A percentile compares a stretch with the other conserved stretches of the same genome.
These are phyloP conservation scores for Biston betularia DNA, from an alignment of 2,888 invertebrate genomes.

Conservation along the genomic window DNA sequence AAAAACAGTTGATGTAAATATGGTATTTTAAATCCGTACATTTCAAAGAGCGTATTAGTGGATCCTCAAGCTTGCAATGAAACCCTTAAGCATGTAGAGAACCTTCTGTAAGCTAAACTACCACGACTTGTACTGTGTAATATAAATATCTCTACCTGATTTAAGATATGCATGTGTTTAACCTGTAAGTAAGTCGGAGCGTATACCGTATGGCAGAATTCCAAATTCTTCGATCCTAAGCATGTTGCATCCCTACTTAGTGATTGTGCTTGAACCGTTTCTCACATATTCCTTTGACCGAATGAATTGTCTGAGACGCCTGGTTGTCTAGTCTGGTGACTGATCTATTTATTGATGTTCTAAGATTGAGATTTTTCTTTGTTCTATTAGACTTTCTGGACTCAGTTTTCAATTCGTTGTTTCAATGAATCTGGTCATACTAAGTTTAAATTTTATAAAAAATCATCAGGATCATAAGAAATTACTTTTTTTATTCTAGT, in stretches of 20 bases:
- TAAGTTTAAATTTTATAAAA: no score
- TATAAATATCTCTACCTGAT: neutral
- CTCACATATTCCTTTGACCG: slow-evolving; percentile 35
- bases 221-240: slow-evolving; percentile 44
- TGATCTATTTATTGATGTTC: neutral
- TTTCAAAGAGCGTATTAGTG: no score
- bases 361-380: neutral
- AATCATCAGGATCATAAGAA: no score
- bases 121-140: no score
- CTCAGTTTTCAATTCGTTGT: no score
- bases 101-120: no score
- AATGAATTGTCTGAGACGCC: slow-evolving; percentile 8
- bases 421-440: no score
- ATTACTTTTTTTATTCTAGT: no score
- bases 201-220: slow-evolving; percentile 62
- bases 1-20: no score
- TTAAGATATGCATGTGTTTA: slow-evolving; percentile 20
- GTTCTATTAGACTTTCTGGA: neutral
- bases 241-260: slow-evolving; percentile 49
- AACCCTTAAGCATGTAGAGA: no score
- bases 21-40: no score
- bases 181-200: slow-evolving; percentile 31
- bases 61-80: no score
- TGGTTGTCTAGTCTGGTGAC: slow-evolving; percentile 21
- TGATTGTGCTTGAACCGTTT: slow-evolving; percentile 37